Evolutionary conservation across 2,888 invertebrate genomes (phyloP).

Genomic region (Leucoptera coffeella): DNA sequence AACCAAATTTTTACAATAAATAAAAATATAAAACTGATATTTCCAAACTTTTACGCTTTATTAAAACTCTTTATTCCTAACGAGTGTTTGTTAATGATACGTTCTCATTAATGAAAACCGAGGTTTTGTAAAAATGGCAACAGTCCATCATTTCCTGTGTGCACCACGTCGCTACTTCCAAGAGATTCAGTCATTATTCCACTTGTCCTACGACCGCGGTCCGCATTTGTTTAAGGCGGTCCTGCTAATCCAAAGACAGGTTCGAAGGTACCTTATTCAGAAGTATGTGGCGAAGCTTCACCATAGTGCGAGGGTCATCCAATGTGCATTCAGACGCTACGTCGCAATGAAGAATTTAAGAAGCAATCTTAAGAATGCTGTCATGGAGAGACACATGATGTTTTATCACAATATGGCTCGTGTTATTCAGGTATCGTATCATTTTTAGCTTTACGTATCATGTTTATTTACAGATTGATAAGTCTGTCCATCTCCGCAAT

Average conservation of each 20-base stretch:
- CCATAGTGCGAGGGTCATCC: conserved; percentile 26
- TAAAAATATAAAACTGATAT: no score
- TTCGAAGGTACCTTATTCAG: conserved; percentile 25
- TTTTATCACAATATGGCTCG: conserved; percentile 25
- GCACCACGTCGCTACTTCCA: no score
- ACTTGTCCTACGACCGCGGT: no score
- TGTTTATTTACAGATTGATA: no score
- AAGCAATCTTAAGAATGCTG: conserved; percentile 22
- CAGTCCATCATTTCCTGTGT: conserved; percentile 16
- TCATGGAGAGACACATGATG: conserved; percentile 21
- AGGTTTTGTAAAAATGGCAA: conserved; percentile 29
- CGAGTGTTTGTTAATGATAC: no score
- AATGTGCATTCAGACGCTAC: conserved; percentile 29
- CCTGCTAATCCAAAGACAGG: conserved; percentile 21
- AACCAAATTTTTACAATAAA: no score
- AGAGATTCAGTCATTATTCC: no score
- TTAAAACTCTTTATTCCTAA: no score
- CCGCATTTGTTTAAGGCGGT: conserved; percentile 27
- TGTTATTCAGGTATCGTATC: conserved; percentile 24
- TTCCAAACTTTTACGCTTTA: no score
- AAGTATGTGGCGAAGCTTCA: conserved; percentile 29
- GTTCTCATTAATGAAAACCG: no score
- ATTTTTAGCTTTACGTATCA: background rate
- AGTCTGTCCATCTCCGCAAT: no score
- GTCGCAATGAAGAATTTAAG: conserved; percentile 21